Evolutionary conservation across 2,113 vertebrate genomes (phyloP), one percentile per base, ranked within the genome.

Genomic region (Platichthys stellatus): DNA sequence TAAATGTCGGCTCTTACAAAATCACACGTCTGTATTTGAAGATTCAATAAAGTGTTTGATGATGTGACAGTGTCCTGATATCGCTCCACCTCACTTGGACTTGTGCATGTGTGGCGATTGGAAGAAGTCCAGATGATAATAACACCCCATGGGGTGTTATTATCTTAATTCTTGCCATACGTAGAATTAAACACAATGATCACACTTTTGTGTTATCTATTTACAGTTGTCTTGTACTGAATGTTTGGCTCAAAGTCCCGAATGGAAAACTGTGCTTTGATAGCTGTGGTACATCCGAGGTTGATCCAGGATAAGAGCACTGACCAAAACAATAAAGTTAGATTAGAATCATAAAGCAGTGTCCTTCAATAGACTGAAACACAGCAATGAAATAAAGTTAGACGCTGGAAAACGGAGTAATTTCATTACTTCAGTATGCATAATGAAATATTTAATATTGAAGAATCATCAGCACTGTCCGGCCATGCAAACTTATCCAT

Each of bases 241-340:
- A 8, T 61, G 65, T 84, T 81, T 84, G 38, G 78, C 56, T 71
- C 60, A 86, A 82, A 84, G 87, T 87, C 73, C 69, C 35, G 14
- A 23, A 68, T 67, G 73, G 71, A 72, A 80, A 84, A 47, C 21
- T 1, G 0, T 59, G 18, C 7, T 74, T 71, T 63, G 2, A 78
- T 78, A 43, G 28, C 43, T 80, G 78, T 80, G 83, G 77, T 65
- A 75, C 69, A 51, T 51, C 15, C 21, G 45, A 49, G 45, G 15
- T 2, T 1, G 31, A 54, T 4, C 66, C 75, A 76, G 74, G 59
- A 63, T 24, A 59, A 11, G 53, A 24, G 1, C 47, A 71, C 26
- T 63, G 5, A 5, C 69, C 15, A 24, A 1, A 0, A 71, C 23
- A 66, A 69, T 81, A 83, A 76, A 77, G 23, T 18, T 11, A 69